phyloP scores from a whole-genome alignment of 2,113 vertebrate genomes.

The Noctilio leporinus region DNA sequence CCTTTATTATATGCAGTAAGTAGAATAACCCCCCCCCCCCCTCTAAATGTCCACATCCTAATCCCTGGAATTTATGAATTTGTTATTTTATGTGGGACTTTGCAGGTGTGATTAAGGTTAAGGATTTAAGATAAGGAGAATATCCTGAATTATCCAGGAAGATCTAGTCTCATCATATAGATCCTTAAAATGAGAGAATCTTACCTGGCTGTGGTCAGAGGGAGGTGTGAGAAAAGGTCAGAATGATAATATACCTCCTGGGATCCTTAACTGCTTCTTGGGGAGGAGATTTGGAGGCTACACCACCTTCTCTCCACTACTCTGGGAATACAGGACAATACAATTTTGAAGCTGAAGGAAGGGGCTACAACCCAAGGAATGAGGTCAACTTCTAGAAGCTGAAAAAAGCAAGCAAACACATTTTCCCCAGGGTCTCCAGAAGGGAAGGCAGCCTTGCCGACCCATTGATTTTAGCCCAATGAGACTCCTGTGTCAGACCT shows the following conservation, averaged over 20 bases:
- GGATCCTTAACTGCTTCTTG: neutral
- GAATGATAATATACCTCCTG: too few species aligned
- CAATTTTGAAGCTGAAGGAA: neutral
- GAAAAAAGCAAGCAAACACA: neutral
- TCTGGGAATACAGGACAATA: neutral
- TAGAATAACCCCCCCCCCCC: neutral
- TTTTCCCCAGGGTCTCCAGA: neutral
- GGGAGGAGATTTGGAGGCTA: neutral
- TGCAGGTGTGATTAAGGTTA: neutral
- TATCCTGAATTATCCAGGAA: neutral
- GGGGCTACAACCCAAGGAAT: neutral
- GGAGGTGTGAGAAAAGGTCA: neutral
- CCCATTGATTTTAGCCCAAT: neutral
- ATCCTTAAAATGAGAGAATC: neutral
- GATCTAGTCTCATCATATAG: neutral
- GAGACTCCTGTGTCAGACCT: neutral
- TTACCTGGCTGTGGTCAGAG: neutral
- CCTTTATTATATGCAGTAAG: neutral
- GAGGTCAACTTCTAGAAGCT: neutral
- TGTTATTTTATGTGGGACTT: neutral
- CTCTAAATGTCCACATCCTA: neutral
- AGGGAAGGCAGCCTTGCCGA: neutral
- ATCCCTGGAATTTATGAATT: neutral
- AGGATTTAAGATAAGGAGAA: neutral
- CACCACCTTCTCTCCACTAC: accelerated